Conservation (phyloP, 2,797 vertebrate species). For the Liasis olivaceus region DNA sequence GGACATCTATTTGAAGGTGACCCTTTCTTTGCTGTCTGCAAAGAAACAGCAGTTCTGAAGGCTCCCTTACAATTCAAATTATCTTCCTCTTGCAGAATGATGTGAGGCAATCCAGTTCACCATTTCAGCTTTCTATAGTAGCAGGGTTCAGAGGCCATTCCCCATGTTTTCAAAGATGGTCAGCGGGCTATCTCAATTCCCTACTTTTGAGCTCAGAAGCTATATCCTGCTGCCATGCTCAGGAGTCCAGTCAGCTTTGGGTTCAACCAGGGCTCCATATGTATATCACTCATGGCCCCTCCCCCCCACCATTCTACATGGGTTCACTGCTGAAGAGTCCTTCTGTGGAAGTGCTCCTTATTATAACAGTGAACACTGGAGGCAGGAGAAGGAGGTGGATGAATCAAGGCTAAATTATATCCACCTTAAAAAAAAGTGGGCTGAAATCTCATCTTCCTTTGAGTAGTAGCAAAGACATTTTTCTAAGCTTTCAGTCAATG, state of each 20-base stretch:
- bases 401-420: not conserved
- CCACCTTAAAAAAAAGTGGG: not conserved
- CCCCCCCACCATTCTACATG: not conserved
- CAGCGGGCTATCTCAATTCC: not conserved
- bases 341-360: not conserved
- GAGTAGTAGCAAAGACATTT: constrained; percentile 2
- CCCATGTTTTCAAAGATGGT: not conserved
- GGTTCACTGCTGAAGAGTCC: not conserved
- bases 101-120: not conserved
- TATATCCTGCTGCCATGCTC: not conserved
- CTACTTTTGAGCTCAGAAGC: not conserved
- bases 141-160: not conserved
- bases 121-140: not conserved
- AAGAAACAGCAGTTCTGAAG: not conserved
- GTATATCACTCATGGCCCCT: not conserved
- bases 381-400: not conserved
- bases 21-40: not conserved
- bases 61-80: not conserved
- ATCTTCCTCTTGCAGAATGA: not conserved
- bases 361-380: not conserved
- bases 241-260: not conserved
- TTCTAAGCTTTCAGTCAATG: not conserved
- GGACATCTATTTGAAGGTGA: not conserved
- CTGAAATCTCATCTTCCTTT: not conserved
- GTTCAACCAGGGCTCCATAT: not conserved